These are phyloP conservation scores for Junonia oenone DNA, from an alignment of 2,888 invertebrate species.

Conservation along the genomic window DNA sequence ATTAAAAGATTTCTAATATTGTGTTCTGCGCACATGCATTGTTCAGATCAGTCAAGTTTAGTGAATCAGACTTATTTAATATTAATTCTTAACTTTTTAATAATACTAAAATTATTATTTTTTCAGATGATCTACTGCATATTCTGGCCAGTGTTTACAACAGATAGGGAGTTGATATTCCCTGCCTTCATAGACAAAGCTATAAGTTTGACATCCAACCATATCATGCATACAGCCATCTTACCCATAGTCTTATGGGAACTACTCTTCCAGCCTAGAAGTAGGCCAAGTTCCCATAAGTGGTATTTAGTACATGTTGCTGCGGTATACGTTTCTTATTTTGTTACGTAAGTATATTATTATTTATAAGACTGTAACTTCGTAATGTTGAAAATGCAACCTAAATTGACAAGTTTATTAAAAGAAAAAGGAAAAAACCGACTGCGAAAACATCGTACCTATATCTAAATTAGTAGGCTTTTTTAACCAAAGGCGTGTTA, in stretches of 20 bases:
- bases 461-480: too few relatives aligned
- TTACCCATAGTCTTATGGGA: conserved; percentile 50
- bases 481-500: too few relatives aligned
- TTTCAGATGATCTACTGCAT: conserved; percentile 50
- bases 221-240: conserved; percentile 57
- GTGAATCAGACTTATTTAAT: too few relatives aligned
- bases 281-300: conserved; percentile 41
- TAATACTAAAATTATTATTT: background rate
- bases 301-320: conserved; percentile 38
- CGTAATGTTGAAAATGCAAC: background rate
- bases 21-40: too few relatives aligned
- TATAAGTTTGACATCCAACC: conserved; percentile 46
- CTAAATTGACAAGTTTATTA: too few relatives aligned
- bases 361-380: background rate
- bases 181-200: conserved; percentile 49
- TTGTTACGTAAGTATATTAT: conserved; percentile 51
- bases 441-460: too few relatives aligned
- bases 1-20: too few relatives aligned
- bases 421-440: too few relatives aligned
- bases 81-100: background rate
- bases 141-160: conserved; percentile 58
- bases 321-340: conserved; percentile 41
- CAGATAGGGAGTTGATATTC: conserved; percentile 51
- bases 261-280: conserved; percentile 43
- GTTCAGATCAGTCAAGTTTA: too few relatives aligned